Conservation (phyloP, 2,888 invertebrate species). For the Drosophila subquinaria region DNA sequence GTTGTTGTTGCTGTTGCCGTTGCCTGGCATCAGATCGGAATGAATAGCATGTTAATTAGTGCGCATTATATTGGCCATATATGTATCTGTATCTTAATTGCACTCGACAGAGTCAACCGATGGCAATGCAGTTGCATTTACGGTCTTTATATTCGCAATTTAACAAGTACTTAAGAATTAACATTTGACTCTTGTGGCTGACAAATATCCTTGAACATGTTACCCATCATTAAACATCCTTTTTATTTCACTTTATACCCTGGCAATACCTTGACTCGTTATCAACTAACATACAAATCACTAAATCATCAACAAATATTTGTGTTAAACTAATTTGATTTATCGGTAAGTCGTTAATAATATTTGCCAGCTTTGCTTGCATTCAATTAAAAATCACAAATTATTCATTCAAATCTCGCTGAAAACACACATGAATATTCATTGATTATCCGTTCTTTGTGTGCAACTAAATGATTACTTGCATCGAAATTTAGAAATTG, state of each 20-base stretch:
- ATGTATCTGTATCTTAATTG: conserved; percentile 14
- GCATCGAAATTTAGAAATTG: conserved; percentile 26
- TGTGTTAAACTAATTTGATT: conserved; percentile 1
- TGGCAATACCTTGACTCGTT: conserved; percentile 16
- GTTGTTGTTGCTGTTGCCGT: background rate
- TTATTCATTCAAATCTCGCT: conserved; percentile 23
- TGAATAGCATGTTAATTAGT: conserved; percentile 66
- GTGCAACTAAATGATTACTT: conserved; percentile 24
- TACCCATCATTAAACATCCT: conserved; percentile 2
- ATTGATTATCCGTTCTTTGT: background rate
- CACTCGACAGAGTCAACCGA: conserved; percentile 5
- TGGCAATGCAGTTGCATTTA: background rate
- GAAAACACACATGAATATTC: conserved; percentile 26
- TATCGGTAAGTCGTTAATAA: conserved; percentile 22
- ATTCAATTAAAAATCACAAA: conserved; percentile 29
- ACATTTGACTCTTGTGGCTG: background rate
- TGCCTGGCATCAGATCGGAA: background rate
- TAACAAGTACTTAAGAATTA: conserved; percentile 20
- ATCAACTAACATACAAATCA: background rate
- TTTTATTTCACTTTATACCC: conserved; percentile 33
- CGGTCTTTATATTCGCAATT: conserved; percentile 1
- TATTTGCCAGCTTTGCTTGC: conserved; percentile 17
- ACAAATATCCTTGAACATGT: background rate
- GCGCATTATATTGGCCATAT: conserved; percentile 51
- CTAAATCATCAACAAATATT: conserved; percentile 15